phyloP scores from a whole-genome alignment of 2,113 vertebrate species.

The Terrapene triunguis region DNA sequence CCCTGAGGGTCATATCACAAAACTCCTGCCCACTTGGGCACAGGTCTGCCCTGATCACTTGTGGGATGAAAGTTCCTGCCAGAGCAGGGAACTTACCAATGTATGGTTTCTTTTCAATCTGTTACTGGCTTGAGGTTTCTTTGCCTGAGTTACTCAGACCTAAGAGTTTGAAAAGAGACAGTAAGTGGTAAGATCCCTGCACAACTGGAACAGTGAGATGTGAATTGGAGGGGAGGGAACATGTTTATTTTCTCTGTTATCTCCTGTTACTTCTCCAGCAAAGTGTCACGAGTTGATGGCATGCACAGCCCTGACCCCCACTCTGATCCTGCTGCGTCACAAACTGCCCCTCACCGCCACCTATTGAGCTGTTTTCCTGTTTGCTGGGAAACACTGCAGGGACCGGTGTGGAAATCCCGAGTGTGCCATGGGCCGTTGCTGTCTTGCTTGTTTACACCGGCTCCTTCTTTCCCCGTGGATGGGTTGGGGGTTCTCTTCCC shows the following conservation, averaged over 20 bases:
- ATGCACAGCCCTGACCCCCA: neutral
- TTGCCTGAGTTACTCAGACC: neutral
- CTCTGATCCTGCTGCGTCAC: neutral
- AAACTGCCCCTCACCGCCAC: neutral
- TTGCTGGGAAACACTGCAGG: rapidly evolving
- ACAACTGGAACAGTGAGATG: neutral
- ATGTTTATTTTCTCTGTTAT: neutral
- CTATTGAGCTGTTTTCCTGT: neutral
- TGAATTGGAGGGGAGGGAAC: neutral
- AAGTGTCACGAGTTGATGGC: neutral
- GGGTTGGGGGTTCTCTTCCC: neutral
- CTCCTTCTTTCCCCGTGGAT: neutral
- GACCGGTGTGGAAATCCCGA: rapidly evolving
- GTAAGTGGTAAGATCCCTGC: neutral
- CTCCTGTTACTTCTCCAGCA: neutral
- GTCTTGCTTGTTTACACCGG: rapidly evolving
- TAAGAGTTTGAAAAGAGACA: neutral
- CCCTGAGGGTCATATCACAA: neutral
- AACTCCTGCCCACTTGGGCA: neutral
- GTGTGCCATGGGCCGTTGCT: neutral
- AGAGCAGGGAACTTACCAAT: neutral
- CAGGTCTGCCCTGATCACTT: neutral
- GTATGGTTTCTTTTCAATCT: neutral
- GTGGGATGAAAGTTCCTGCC: neutral
- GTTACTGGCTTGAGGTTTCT: neutral